A percentile compares a stretch with the other conserved stretches of the same genome.
phyloP scores from a whole-genome alignment of 2,113 vertebrate species.

The Ptilorrhoa leucosticta region DNA sequence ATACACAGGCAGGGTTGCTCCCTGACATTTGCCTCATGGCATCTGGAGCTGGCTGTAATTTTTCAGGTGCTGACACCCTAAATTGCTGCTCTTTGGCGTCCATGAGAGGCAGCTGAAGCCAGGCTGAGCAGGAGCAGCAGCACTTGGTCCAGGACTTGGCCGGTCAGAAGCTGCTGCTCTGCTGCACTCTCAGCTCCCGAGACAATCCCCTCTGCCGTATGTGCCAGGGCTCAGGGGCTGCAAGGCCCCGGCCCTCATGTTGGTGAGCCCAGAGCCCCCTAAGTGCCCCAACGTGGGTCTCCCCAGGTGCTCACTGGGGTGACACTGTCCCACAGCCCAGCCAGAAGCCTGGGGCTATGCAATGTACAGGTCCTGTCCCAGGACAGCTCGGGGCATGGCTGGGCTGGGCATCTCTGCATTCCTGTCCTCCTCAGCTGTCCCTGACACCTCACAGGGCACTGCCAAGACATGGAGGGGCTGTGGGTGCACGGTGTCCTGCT shows the following conservation, averaged over 20 bases:
- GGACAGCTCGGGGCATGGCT: neutral
- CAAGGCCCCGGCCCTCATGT: fast-evolving
- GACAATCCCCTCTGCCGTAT: fast-evolving
- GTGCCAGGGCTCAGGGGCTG: neutral
- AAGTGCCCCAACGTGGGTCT: fast-evolving
- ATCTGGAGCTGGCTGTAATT: neutral
- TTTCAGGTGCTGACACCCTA: neutral
- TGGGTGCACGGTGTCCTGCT: neutral
- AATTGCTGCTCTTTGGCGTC: neutral
- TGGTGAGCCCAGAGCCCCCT: neutral
- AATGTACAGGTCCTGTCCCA: too few species aligned
- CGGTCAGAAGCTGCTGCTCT: neutral
- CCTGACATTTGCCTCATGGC: neutral
- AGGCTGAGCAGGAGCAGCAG: neutral
- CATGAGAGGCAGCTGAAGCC: neutral
- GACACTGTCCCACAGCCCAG: fast-evolving
- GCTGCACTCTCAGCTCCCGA: neutral
- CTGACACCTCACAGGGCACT: neutral
- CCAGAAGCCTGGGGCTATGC: fast-evolving
- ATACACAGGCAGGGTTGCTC: neutral
- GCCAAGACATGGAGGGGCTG: constrained; percentile 46
- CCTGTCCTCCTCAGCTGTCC: neutral
- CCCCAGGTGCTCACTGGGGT: too few species aligned
- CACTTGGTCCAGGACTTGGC: neutral
- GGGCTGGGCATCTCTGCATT: neutral